Evolutionary conservation across 2,113 vertebrate species (phyloP).

Genomic region (Platichthys flesus): DNA sequence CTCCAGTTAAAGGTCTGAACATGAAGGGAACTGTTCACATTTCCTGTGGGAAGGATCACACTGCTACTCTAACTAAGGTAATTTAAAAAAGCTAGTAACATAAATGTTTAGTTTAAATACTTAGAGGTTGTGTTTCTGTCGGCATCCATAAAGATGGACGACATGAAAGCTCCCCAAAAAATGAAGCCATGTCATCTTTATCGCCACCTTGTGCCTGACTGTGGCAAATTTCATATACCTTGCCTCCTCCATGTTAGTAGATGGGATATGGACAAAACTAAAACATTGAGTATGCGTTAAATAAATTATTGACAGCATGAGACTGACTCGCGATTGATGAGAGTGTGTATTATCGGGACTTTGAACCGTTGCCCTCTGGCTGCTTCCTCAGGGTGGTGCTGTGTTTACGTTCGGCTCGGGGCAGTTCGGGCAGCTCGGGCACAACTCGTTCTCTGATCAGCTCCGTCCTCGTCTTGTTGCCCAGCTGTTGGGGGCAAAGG

Average conservation of each 20-base stretch:
- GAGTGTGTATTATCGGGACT: background rate
- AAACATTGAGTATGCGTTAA: too few species aligned
- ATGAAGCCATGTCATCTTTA: too few species aligned
- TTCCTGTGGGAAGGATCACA: slow-evolving; percentile 93
- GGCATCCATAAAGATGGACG: too few species aligned
- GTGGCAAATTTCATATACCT: background rate
- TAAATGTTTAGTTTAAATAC: too few species aligned
- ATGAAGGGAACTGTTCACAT: slow-evolving; percentile 89
- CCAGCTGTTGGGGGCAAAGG: slow-evolving; percentile 86
- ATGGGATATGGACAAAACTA: too few species aligned
- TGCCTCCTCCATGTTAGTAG: too few species aligned
- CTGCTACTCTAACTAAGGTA: slow-evolving; percentile 91
- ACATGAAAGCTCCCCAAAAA: too few species aligned
- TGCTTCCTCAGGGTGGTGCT: slow-evolving; percentile 82
- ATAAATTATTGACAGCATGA: too few species aligned
- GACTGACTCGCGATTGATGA: too few species aligned
- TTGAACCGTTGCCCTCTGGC: background rate
- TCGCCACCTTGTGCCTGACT: too few species aligned
- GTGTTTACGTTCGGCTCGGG: slow-evolving; percentile 95
- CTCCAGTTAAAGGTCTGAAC: slow-evolving; percentile 84
- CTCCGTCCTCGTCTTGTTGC: slow-evolving; percentile 89
- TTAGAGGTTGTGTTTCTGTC: too few species aligned
- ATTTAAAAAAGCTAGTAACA: background rate
- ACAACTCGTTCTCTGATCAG: slow-evolving; percentile 90
- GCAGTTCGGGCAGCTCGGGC: slow-evolving; percentile 90